Evolutionary conservation across 2,113 vertebrate genomes (phyloP).

Genomic region (Poecile atricapillus): DNA sequence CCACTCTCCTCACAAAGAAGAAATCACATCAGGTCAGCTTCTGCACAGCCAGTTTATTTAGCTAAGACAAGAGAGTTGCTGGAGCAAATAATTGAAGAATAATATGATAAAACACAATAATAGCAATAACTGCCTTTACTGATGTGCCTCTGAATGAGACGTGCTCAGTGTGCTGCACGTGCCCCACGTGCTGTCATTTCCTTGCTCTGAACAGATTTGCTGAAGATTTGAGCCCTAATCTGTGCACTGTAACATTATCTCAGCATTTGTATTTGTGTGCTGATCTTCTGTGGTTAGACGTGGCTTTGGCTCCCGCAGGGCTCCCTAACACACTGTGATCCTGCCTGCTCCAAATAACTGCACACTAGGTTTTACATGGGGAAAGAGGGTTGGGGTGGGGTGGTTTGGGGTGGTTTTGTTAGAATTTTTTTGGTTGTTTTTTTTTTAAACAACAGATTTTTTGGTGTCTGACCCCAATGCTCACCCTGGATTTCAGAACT

Average conservation of each 20-base stretch:
- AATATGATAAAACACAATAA: neutral
- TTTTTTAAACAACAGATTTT: neutral
- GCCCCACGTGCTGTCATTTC: neutral
- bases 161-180: neutral
- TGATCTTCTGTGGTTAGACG: neutral
- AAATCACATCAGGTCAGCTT: neutral
- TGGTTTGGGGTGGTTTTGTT: neutral
- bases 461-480: neutral
- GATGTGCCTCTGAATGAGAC: neutral
- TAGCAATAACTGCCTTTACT: neutral
- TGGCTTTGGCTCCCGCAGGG: neutral
- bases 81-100: constrained; percentile 28
- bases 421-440: neutral
- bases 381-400: too few species aligned
- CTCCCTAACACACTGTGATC: neutral
- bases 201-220: constrained; percentile 16
- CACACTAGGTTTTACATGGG: neutral
- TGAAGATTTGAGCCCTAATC: constrained; percentile 36
- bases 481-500: neutral
- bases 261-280: neutral
- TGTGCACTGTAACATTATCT: constrained; percentile 14
- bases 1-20: neutral
- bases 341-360: neutral
- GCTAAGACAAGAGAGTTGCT: neutral
- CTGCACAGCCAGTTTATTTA: neutral